Evolutionary conservation across 2,113 vertebrate genomes (phyloP).

Genomic region (Forbesichthys agassizii): DNA sequence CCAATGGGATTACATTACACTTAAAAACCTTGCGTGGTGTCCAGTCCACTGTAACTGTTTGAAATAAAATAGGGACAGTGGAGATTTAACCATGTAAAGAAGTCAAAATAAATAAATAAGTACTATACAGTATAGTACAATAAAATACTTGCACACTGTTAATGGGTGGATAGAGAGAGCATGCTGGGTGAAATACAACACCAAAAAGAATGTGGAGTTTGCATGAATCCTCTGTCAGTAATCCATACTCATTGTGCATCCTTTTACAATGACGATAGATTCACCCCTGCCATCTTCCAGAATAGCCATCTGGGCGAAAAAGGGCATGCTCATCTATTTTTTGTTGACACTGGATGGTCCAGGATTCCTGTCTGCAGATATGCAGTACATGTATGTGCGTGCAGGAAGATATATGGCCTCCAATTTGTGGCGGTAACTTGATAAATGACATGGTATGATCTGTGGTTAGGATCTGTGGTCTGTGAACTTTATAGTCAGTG

Average conservation of each 20-base stretch:
- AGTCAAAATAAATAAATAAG: constrained; percentile 9
- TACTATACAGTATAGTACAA: too few relatives aligned
- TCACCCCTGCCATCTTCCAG: constrained; percentile 24
- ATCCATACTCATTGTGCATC: constrained; percentile 62
- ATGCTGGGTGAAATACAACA: constrained; percentile 62
- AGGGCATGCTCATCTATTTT: background rate
- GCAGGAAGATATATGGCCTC: constrained; percentile 13
- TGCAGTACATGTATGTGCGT: constrained; percentile 19
- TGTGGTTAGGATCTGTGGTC: constrained; percentile 34
- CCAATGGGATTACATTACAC: constrained; percentile 54
- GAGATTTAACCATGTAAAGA: constrained; percentile 16
- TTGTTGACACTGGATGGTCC: background rate
- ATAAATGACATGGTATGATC: constrained; percentile 22
- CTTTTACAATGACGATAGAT: constrained; percentile 45
- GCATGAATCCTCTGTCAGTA: constrained; percentile 48
- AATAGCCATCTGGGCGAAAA: constrained; percentile 25
- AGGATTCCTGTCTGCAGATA: constrained; percentile 1
- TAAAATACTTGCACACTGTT: too few relatives aligned
- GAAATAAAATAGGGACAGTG: background rate
- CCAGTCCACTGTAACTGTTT: constrained; percentile 40
- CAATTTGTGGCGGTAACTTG: background rate
- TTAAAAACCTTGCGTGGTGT: constrained; percentile 18
- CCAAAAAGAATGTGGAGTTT: constrained; percentile 42
- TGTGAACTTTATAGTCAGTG: constrained; percentile 1
- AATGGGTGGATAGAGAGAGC: constrained; percentile 21